These are phyloP conservation scores for Chionoecetes opilio DNA, from an alignment of 1,140 invertebrate genomes.

Conservation along the genomic window DNA sequence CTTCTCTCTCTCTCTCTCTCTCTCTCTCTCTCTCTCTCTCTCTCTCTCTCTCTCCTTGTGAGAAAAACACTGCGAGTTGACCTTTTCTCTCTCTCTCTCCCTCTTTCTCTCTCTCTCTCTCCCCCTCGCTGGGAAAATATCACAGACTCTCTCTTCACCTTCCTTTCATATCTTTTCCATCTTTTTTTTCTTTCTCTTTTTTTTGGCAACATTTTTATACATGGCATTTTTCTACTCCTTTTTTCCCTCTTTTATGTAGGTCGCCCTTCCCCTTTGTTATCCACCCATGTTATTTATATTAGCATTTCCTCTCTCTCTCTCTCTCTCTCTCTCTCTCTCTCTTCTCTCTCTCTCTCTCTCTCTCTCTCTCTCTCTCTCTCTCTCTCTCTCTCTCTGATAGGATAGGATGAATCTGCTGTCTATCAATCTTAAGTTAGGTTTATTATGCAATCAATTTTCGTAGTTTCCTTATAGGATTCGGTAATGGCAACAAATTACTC, in stretches of 20 bases:
- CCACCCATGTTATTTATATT: background rate
- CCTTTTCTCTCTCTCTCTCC: background rate
- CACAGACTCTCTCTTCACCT: slow-evolving; percentile 15
- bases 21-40: slow-evolving; percentile 36
- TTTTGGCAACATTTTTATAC: slow-evolving; percentile 18
- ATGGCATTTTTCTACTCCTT: background rate
- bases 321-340: background rate
- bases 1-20: slow-evolving; percentile 4
- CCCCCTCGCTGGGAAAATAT: slow-evolving; percentile 19
- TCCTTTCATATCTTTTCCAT: background rate
- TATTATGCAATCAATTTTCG: too few species aligned
- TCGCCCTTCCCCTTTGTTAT: background rate
- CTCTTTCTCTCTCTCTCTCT: background rate
- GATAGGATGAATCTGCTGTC: too few species aligned
- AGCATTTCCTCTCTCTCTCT: background rate
- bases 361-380: slow-evolving; percentile 43
- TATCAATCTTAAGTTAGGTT: too few species aligned
- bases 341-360: slow-evolving; percentile 47
- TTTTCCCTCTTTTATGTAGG: background rate
- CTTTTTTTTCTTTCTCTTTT: background rate
- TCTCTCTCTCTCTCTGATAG: background rate
- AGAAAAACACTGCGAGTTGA: too few species aligned
- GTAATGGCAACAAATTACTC: too few species aligned
- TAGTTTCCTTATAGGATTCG: too few species aligned
- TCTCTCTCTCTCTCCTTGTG: background rate